Percentiles rank a stretch among this genome's conserved stretches.
These are phyloP conservation scores for Zaprionus tsacasi DNA, from an alignment of 1,140 invertebrate species.

Conservation along the genomic window DNA sequence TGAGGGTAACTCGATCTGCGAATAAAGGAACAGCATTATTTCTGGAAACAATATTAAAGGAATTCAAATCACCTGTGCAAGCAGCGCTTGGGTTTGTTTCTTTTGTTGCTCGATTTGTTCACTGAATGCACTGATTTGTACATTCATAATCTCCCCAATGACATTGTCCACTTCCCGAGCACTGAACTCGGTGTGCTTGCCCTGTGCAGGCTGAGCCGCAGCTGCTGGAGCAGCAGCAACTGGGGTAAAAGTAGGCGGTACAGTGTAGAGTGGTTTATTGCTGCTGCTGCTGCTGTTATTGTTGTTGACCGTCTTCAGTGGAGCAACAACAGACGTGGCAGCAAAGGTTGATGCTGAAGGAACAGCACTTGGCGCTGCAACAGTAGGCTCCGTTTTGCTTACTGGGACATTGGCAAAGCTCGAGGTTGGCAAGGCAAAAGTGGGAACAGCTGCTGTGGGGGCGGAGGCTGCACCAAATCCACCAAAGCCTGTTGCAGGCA, in stretches of 20 bases:
- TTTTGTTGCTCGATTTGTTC: conserved; percentile 87
- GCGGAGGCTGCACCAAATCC: conserved; percentile 24
- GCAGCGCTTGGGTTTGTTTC: conserved; percentile 84
- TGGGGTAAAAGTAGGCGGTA: conserved; percentile 66
- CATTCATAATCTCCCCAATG: conserved; percentile 76
- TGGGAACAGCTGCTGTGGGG: neutral
- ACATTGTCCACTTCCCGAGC: conserved; percentile 57
- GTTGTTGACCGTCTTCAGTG: neutral
- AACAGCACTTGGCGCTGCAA: neutral
- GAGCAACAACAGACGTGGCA: neutral
- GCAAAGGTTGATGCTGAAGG: neutral
- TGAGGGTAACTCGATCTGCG: conserved; percentile 85
- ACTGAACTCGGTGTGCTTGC: conserved; percentile 13
- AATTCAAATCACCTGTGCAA: conserved; percentile 83
- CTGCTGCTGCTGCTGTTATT: conserved; percentile 20
- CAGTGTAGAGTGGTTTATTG: conserved; percentile 72
- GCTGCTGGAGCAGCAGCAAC: conserved; percentile 17
- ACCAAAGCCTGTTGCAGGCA: conserved; percentile 36
- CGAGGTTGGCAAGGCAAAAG: conserved; percentile 7
- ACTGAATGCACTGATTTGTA: conserved; percentile 87
- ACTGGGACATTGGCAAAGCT: conserved; percentile 6
- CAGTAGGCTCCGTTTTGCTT: conserved; percentile 25
- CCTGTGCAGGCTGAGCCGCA: neutral
- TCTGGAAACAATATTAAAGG: neutral
- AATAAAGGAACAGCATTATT: neutral